Percentiles rank a stretch among this genome's conserved stretches.
Evolutionary conservation across 1,140 invertebrate genomes (phyloP).

Genomic region (Scaptomyza montana): DNA sequence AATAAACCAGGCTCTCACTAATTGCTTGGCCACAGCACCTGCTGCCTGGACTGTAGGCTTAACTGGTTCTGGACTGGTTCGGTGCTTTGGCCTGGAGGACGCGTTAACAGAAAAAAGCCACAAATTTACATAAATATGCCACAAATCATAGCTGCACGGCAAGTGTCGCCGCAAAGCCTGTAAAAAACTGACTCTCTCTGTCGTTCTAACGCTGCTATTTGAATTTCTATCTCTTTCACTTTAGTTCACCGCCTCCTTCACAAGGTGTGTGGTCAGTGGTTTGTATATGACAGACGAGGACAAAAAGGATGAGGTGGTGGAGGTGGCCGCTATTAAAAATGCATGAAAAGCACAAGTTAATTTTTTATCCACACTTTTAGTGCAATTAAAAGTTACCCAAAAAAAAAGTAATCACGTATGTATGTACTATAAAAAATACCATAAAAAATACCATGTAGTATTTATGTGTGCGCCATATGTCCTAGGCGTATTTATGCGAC

Average conservation of each 20-base stretch:
- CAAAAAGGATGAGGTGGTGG: not conserved
- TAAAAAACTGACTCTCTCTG: not conserved
- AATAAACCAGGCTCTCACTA: slow-evolving; percentile 59
- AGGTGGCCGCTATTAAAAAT: slow-evolving; percentile 67
- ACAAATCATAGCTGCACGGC: slow-evolving; percentile 67
- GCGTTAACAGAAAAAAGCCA: slow-evolving; percentile 67
- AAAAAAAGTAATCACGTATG: slow-evolving; percentile 34
- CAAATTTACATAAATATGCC: slow-evolving; percentile 81
- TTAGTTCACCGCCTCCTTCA: not conserved
- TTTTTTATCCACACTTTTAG: slow-evolving; percentile 71
- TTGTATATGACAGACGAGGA: slow-evolving; percentile 45
- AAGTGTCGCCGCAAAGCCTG: slow-evolving; percentile 45
- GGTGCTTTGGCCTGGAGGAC: slow-evolving; percentile 32
- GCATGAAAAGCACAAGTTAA: slow-evolving; percentile 75
- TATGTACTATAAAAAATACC: slow-evolving; percentile 15
- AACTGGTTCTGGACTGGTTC: slow-evolving; percentile 3
- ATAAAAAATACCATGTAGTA: slow-evolving; percentile 68
- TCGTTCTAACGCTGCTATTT: not conserved
- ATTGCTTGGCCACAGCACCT: slow-evolving; percentile 75
- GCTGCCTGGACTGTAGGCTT: slow-evolving; percentile 37
- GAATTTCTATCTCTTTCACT: not conserved
- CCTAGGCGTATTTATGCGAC: slow-evolving; percentile 55
- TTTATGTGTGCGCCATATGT: slow-evolving; percentile 71
- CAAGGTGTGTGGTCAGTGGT: slow-evolving; percentile 53
- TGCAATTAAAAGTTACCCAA: slow-evolving; percentile 67